These are phyloP conservation scores for western clawed frog (Xenopus tropicalis) DNA, from an alignment of 2,113 vertebrate genomes.

Conservation along the genomic window DNA sequence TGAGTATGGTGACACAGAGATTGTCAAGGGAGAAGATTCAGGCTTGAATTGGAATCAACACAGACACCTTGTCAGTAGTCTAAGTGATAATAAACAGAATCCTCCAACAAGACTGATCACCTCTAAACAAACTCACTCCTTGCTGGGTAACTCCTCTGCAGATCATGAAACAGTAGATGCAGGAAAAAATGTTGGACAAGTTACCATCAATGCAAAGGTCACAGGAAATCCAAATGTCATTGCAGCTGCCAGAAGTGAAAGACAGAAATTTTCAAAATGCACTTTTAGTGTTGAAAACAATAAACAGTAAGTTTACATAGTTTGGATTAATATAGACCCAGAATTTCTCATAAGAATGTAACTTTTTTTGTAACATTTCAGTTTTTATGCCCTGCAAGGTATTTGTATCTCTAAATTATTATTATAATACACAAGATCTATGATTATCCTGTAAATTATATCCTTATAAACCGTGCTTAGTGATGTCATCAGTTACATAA, in stretches of 20 bases:
- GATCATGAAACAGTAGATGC: constrained; percentile 48
- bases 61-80: constrained; percentile 43
- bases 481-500: too few species aligned
- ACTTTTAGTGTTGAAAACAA: neutral
- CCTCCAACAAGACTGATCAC: constrained; percentile 54
- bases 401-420: too few species aligned
- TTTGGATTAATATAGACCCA: neutral
- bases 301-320: constrained; percentile 7
- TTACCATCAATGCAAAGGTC: constrained; percentile 41
- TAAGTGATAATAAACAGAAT: constrained; percentile 50
- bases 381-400: too few species aligned
- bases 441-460: too few species aligned
- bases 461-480: too few species aligned
- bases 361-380: too few species aligned
- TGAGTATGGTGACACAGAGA: constrained; percentile 61
- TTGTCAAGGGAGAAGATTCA: constrained; percentile 47
- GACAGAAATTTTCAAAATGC: neutral
- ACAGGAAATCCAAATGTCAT: constrained; percentile 34
- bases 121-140: constrained; percentile 38
- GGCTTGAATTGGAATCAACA: constrained; percentile 45
- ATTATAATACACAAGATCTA: too few species aligned
- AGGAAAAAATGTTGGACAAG: constrained; percentile 39
- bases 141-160: constrained; percentile 49
- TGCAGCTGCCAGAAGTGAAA: neutral
- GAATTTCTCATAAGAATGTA: too few species aligned